These are phyloP conservation scores for Caenorhabditis zanzibari DNA, from an alignment of 2,888 invertebrate species.

Conservation along the genomic window DNA sequence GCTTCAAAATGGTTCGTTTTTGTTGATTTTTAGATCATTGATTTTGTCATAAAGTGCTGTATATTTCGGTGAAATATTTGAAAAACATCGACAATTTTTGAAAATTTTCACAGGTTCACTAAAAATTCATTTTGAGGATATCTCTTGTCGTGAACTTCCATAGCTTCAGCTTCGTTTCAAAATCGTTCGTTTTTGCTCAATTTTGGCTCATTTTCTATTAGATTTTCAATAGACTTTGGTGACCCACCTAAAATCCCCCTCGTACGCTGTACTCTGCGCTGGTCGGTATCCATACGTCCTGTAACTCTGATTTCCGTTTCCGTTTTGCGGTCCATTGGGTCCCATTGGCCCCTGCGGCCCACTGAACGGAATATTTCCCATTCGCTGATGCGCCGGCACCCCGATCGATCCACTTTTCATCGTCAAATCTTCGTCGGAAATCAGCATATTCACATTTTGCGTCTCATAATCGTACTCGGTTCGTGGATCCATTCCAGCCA, in stretches of 20 bases:
- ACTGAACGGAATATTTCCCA: background rate
- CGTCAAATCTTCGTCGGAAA: slow-evolving; percentile 82
- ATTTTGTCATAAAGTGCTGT: too few relatives aligned
- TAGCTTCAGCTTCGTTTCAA: too few relatives aligned
- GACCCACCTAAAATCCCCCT: slow-evolving; percentile 80
- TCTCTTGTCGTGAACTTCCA: too few relatives aligned
- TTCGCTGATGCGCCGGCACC: slow-evolving; percentile 65
- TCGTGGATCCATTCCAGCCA: slow-evolving; percentile 69
- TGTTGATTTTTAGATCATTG: background rate
- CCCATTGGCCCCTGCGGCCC: background rate
- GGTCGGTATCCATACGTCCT: slow-evolving; percentile 72
- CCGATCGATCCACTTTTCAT: slow-evolving; percentile 78
- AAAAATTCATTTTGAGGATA: too few relatives aligned
- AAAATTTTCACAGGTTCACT: too few relatives aligned
- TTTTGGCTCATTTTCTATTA: background rate
- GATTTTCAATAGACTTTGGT: too few relatives aligned
- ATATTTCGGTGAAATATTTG: too few relatives aligned
- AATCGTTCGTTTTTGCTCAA: background rate
- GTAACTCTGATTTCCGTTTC: slow-evolving; percentile 61
- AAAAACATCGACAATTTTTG: too few relatives aligned
- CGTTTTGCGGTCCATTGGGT: slow-evolving; percentile 7
- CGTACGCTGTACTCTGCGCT: slow-evolving; percentile 73
- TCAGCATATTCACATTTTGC: slow-evolving; percentile 83
- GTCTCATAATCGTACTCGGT: slow-evolving; percentile 74
- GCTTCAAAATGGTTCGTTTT: background rate